Evolutionary conservation across 2,888 invertebrate species (phyloP), one percentile per base, ranked within the genome.

Genomic region (Leptopilina syphax): DNA sequence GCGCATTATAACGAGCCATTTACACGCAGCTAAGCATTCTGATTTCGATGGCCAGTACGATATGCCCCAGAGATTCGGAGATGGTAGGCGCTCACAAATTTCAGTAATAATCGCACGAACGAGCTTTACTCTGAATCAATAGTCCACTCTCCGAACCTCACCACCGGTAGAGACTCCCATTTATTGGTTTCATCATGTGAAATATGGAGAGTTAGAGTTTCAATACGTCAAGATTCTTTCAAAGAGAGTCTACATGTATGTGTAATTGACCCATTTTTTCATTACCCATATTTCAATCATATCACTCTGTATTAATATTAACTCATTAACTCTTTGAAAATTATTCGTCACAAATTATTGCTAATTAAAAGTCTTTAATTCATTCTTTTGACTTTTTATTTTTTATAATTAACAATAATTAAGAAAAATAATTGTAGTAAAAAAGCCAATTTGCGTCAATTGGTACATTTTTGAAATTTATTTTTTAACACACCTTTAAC

Each of bases 51-150:
- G 57, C 57, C 57, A 57, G 73, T 73, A 8, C 27, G 73, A 60
- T 73, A 73, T 73, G 10, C 57, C 57, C 73, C 73, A 73, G 73
- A 73, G 70, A 27, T 73, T 73, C 34, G 27, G 70, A 73, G 27
- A 73, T 73, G 57, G 57, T 57, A 73, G 73, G 73, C 73, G 34
- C 34, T 34, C 34, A 73, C 73, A 57, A 47, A 70, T 70, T 70
- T 70, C 7, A 50, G 70, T 70, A 70, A 54, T 70, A 73, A 73
- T 57, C 73, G 73, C 73, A 73, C 57, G 73, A 73, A n/a, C 73
- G 34, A 73, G 57, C 57, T 60, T 57, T 34, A 9, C 8, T 24
- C 41, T 13, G 57, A 73, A 73, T 73, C 57, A 73, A 73, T 57
- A 57, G 57, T 60, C 41, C 73, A 34, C 57, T 73, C 57, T 34